A percentile compares a stretch with the other conserved stretches of the same genome.
phyloP scores from a whole-genome alignment of 2,113 vertebrate genomes.

The Tinamus guttatus region DNA sequence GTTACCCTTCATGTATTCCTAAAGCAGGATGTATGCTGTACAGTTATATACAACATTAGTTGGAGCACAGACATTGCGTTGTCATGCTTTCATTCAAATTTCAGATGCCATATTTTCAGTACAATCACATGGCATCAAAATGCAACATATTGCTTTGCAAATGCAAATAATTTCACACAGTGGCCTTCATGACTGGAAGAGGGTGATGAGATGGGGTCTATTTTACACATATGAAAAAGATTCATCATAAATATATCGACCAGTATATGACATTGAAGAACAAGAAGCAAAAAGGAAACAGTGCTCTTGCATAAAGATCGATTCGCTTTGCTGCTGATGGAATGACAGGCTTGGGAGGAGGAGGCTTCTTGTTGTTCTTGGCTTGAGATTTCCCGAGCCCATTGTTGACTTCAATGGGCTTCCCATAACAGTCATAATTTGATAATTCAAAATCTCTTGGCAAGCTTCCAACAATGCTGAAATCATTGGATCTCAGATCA shows the following conservation, averaged over 20 bases:
- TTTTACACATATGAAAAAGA: slow-evolving; percentile 65
- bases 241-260: slow-evolving; percentile 96
- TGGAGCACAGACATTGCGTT: slow-evolving; percentile 76
- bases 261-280: slow-evolving; percentile 99
- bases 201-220: slow-evolving; percentile 66
- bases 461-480: slow-evolving; percentile 98
- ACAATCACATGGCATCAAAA: slow-evolving; percentile 79
- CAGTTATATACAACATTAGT: slow-evolving; percentile 75
- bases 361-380: slow-evolving; percentile 93
- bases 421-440: slow-evolving; percentile 99
- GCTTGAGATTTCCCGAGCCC: slow-evolving; percentile 87
- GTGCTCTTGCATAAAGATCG: slow-evolving; percentile 93
- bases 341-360: slow-evolving; percentile 95
- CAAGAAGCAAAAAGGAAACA: slow-evolving; percentile 98
- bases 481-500: slow-evolving; percentile 96
- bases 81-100: slow-evolving; percentile 84
- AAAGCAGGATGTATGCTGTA: slow-evolving; percentile 78
- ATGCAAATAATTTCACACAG: slow-evolving; percentile 75
- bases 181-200: slow-evolving; percentile 67
- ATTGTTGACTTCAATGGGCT: slow-evolving; percentile 90
- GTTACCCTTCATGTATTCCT: slow-evolving; percentile 67
- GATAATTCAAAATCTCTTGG: slow-evolving; percentile 98
- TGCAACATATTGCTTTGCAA: slow-evolving; percentile 82
- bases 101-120: slow-evolving; percentile 72
- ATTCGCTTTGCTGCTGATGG: slow-evolving; percentile 95